Percentiles rank a stretch among this genome's conserved stretches.
phyloP scores from a whole-genome alignment of 1,140 invertebrate genomes.

The Drosophila kikkawai region DNA sequence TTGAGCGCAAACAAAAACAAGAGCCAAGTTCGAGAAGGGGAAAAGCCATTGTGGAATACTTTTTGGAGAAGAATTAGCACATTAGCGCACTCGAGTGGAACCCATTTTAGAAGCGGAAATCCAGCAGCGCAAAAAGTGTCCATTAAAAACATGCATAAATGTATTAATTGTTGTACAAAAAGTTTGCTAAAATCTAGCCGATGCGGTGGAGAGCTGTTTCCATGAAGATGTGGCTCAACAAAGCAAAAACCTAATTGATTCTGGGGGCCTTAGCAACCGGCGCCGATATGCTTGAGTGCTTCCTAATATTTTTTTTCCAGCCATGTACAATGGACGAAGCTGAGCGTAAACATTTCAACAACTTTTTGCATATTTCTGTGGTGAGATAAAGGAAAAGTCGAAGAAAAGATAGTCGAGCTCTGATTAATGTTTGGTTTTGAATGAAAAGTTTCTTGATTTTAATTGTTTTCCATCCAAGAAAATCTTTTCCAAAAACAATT shows the following conservation, averaged over 20 bases:
- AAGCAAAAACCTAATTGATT: slow-evolving; percentile 71
- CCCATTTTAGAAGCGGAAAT: slow-evolving; percentile 59
- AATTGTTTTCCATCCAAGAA: not conserved
- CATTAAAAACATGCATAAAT: slow-evolving; percentile 71
- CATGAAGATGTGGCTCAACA: slow-evolving; percentile 28
- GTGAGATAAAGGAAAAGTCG: slow-evolving; percentile 34
- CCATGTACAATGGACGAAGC: slow-evolving; percentile 72
- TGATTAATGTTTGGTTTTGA: slow-evolving; percentile 12
- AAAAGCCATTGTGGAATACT: slow-evolving; percentile 14
- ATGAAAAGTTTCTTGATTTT: not conserved
- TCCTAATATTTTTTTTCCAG: slow-evolving; percentile 56
- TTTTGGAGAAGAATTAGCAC: slow-evolving; percentile 43
- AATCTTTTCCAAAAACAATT: not conserved
- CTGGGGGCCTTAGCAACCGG: slow-evolving; percentile 65
- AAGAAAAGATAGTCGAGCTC: slow-evolving; percentile 22
- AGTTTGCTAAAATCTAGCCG: slow-evolving; percentile 40
- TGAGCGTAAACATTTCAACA: slow-evolving; percentile 81
- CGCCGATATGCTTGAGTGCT: slow-evolving; percentile 62
- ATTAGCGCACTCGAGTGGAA: slow-evolving; percentile 75
- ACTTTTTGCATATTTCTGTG: slow-evolving; percentile 35
- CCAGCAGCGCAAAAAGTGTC: slow-evolving; percentile 69
- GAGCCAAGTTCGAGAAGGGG: slow-evolving; percentile 18
- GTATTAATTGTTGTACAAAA: slow-evolving; percentile 65
- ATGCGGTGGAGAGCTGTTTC: slow-evolving; percentile 14
- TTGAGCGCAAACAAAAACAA: slow-evolving; percentile 45